Evolutionary conservation across 2,797 vertebrate species (phyloP).

Genomic region (Fistularia commersonii): DNA sequence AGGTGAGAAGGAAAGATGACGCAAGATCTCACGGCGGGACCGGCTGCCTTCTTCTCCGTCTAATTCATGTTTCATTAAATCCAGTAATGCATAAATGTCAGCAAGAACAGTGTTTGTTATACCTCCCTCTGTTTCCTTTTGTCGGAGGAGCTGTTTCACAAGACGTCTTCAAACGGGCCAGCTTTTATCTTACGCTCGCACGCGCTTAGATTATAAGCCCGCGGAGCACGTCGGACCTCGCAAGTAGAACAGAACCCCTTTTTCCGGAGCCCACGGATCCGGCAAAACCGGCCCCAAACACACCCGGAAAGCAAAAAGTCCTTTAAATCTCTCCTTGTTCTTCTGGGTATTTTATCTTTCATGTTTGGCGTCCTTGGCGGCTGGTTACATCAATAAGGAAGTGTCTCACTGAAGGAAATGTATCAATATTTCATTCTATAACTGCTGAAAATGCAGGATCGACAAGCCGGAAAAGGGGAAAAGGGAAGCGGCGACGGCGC

Average conservation of each 20-base stretch:
- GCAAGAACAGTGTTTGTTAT: conserved; percentile 29
- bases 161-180: conserved; percentile 33
- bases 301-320: conserved; percentile 13
- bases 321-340: conserved; percentile 20
- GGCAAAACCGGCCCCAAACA: conserved; percentile 6
- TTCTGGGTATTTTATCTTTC: conserved; percentile 49
- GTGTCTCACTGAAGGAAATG: conserved; percentile 34
- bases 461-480: conserved; percentile 22
- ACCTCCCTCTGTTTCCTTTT: conserved; percentile 11
- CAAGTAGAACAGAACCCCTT: too few relatives aligned
- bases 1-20: conserved; percentile 32
- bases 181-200: too few relatives aligned
- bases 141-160: conserved; percentile 17
- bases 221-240: too few relatives aligned
- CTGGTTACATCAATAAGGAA: conserved; percentile 36
- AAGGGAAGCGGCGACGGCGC: conserved; percentile 8
- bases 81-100: conserved; percentile 36
- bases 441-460: conserved; percentile 40
- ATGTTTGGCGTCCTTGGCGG: conserved; percentile 48
- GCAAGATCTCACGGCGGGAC: conserved; percentile 16
- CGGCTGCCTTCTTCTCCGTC: conserved; percentile 11
- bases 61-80: conserved; percentile 21
- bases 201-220: too few relatives aligned
- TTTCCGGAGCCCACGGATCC: conserved; percentile 26
- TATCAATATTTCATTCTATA: conserved; percentile 55